These are phyloP conservation scores for Heliopora coerulea DNA, from an alignment of 92 coral and sea anemone genomes.

Conservation along the genomic window DNA sequence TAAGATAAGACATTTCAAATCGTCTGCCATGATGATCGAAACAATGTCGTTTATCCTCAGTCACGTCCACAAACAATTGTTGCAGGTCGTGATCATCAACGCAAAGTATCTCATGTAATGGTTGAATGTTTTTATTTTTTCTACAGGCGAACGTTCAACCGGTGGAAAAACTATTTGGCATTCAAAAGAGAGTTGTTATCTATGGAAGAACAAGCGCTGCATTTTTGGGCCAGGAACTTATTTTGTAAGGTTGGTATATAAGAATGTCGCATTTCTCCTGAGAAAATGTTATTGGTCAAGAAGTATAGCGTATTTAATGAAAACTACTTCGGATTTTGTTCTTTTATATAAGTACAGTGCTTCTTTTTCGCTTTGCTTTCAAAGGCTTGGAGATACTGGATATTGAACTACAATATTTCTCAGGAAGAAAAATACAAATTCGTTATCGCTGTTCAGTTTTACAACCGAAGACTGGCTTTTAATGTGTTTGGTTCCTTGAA, in stretches of 20 bases:
- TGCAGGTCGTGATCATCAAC: too few relatives aligned
- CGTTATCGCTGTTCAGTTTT: conserved; percentile 1
- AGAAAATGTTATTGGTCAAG: too few relatives aligned
- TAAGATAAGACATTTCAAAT: too few relatives aligned
- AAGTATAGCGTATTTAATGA: too few relatives aligned
- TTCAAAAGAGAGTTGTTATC: conserved; percentile 39
- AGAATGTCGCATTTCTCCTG: too few relatives aligned
- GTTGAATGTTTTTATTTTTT: background rate
- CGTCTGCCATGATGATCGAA: too few relatives aligned
- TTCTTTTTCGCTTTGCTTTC: background rate
- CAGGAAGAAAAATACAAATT: conserved; percentile 24
- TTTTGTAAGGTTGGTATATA: conserved; percentile 72
- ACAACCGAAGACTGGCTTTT: conserved; percentile 17
- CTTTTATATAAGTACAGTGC: background rate
- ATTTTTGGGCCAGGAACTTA: conserved; percentile 75
- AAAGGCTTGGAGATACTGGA: conserved; percentile 36
- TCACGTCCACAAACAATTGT: too few relatives aligned
- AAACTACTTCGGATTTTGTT: background rate
- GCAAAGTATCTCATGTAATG: too few relatives aligned
- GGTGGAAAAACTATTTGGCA: conserved; percentile 60
- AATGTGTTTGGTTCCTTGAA: conserved; percentile 18
- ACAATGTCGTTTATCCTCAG: too few relatives aligned
- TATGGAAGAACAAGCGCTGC: conserved; percentile 72
- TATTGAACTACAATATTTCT: conserved; percentile 1
- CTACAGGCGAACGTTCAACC: conserved; percentile 56